A percentile compares a stretch with the other conserved stretches of the same genome.
Evolutionary conservation across 2,797 vertebrate species (phyloP).

Genomic region (Perdix hodgsoniae): DNA sequence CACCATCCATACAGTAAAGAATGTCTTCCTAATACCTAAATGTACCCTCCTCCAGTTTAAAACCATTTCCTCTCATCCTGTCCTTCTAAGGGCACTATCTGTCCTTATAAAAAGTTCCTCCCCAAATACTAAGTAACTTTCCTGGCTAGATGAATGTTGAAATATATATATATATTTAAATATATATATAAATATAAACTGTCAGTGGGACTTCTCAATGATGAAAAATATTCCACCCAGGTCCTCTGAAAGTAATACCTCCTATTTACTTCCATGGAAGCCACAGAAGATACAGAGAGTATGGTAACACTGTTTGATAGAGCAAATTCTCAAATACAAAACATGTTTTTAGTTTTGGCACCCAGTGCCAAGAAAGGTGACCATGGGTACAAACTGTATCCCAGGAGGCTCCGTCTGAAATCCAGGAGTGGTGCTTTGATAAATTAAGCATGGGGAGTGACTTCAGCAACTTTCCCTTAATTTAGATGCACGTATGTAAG

Average conservation of each 20-base stretch:
- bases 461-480: background rate
- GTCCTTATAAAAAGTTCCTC: too few relatives aligned
- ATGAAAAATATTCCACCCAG: background rate
- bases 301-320: too few relatives aligned
- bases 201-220: slow-evolving; percentile 1
- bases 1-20: too few relatives aligned
- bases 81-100: too few relatives aligned
- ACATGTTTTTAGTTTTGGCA: too few relatives aligned
- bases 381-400: background rate
- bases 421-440: background rate
- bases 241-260: too few relatives aligned
- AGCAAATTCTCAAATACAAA: too few relatives aligned
- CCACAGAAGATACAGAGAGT: too few relatives aligned
- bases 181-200: slow-evolving; percentile 32
- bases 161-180: slow-evolving; percentile 20
- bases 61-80: too few relatives aligned
- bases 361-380: background rate
- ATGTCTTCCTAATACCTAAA: too few relatives aligned
- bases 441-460: background rate
- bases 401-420: background rate
- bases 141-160: slow-evolving; percentile 17
- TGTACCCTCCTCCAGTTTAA: too few relatives aligned
- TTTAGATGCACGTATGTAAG: background rate
- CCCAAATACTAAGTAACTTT: slow-evolving; percentile 42
- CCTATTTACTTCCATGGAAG: too few relatives aligned